Evolutionary conservation across 2,113 vertebrate genomes (phyloP).

Genomic region (Aegotheles bennettii): DNA sequence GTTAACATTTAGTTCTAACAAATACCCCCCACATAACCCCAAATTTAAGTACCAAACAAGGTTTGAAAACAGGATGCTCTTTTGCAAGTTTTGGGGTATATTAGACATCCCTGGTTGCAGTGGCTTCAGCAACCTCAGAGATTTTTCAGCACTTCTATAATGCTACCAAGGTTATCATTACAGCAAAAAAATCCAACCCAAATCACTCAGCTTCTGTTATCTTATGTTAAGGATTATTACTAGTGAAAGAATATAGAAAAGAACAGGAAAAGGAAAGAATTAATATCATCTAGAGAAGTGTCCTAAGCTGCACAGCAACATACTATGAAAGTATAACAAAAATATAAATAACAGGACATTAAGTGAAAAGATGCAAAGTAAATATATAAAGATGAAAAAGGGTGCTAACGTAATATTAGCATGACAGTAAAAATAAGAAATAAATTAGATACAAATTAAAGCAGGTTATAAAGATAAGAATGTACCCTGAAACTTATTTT

Average conservation of each 20-base stretch:
- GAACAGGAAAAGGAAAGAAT: not conserved
- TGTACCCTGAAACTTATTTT: not conserved
- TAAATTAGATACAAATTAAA: not conserved
- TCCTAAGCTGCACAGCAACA: not conserved
- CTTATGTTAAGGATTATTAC: not conserved
- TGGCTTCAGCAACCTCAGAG: not conserved
- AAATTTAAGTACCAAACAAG: not conserved
- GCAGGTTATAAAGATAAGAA: not conserved
- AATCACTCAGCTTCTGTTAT: not conserved
- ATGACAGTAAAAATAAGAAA: not conserved
- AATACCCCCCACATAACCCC: not conserved
- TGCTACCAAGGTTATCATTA: not conserved
- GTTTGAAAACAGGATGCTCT: not conserved
- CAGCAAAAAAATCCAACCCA: not conserved
- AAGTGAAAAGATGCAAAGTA: not conserved
- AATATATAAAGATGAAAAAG: not conserved
- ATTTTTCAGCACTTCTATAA: not conserved
- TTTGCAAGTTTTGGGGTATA: not conserved
- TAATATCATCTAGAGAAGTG: not conserved
- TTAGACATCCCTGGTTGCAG: not conserved
- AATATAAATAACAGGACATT: not conserved
- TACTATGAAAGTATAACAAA: not conserved
- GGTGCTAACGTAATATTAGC: not conserved
- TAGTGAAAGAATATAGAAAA: not conserved
- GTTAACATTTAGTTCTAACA: not conserved